Conservation (phyloP, 2,888 invertebrate species). For the Clepsis dumicolana region DNA sequence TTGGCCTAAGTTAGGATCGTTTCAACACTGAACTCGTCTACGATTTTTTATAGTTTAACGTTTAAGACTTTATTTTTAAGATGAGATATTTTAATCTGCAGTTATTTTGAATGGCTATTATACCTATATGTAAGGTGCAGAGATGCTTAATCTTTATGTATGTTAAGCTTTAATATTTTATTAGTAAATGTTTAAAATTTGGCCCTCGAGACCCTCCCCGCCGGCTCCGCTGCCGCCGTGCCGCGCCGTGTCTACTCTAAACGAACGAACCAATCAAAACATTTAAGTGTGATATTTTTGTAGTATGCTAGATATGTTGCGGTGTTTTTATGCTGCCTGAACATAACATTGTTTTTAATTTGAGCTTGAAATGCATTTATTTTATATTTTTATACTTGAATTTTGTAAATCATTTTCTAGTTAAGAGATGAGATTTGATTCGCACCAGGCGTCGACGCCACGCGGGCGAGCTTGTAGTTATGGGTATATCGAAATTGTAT, state of each 20-base stretch:
- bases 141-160: constrained; percentile 87
- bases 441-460: constrained; percentile 63
- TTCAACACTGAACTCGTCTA: constrained; percentile 61
- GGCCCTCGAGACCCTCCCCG: constrained; percentile 69
- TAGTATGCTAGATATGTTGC: constrained; percentile 75
- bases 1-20: constrained; percentile 81
- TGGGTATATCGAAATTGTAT: constrained; percentile 59
- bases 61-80: constrained; percentile 85
- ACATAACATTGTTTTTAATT: constrained; percentile 69
- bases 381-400: constrained; percentile 83
- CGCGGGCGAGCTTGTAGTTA: constrained; percentile 62
- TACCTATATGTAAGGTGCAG: constrained; percentile 82
- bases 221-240: constrained; percentile 52
- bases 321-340: constrained; percentile 72
- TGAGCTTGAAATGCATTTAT: constrained; percentile 69
- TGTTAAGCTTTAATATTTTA: constrained; percentile 87
- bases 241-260: constrained; percentile 48
- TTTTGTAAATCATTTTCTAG: constrained; percentile 82
- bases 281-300: constrained; percentile 82
- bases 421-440: constrained; percentile 67
- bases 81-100: constrained; percentile 86
- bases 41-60: constrained; percentile 80
- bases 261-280: constrained; percentile 63
- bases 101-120: constrained; percentile 86
- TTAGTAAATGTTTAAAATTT: constrained; percentile 85